A percentile compares a stretch with the other conserved stretches of the same genome.
Evolutionary conservation across 2,888 invertebrate genomes (phyloP).

Genomic region (Microctonus brassicae): DNA sequence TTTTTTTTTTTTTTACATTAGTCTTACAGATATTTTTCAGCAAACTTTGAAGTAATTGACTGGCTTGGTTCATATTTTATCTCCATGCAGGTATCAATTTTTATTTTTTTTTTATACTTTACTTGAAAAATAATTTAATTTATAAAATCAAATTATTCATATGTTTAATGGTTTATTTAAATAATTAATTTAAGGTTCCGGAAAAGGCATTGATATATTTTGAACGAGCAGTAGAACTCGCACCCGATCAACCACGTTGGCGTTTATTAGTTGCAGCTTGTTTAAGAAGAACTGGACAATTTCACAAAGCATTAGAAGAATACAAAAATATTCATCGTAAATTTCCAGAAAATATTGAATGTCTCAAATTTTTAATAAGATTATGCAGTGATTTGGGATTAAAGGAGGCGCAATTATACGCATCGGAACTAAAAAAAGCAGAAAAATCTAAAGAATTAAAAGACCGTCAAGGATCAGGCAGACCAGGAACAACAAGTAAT

Average conservation of each 20-base stretch:
- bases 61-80: constrained; percentile 92
- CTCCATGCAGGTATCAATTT: constrained; percentile 77
- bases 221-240: constrained; percentile 78
- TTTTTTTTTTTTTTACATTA: constrained; percentile 39
- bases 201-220: constrained; percentile 89
- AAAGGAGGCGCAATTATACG: constrained; percentile 89
- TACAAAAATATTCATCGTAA: constrained; percentile 88
- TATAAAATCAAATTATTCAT: constrained; percentile 1
- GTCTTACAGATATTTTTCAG: constrained; percentile 66
- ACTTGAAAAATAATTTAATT: background rate
- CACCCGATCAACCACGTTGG: constrained; percentile 80
- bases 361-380: constrained; percentile 89
- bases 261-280: constrained; percentile 89
- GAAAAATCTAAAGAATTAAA: constrained; percentile 73
- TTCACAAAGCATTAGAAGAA: constrained; percentile 84
- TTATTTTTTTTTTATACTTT: background rate
- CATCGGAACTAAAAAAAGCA: constrained; percentile 84
- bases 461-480: constrained; percentile 74
- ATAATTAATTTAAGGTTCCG: constrained; percentile 72
- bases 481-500: constrained; percentile 69
- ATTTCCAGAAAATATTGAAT: constrained; percentile 96
- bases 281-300: constrained; percentile 85
- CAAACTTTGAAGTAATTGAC: constrained; percentile 79
- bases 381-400: constrained; percentile 91
- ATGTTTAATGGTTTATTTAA: background rate